Conservation (phyloP, 2,113 vertebrate genomes). For the Meleagris gallopavo region DNA sequence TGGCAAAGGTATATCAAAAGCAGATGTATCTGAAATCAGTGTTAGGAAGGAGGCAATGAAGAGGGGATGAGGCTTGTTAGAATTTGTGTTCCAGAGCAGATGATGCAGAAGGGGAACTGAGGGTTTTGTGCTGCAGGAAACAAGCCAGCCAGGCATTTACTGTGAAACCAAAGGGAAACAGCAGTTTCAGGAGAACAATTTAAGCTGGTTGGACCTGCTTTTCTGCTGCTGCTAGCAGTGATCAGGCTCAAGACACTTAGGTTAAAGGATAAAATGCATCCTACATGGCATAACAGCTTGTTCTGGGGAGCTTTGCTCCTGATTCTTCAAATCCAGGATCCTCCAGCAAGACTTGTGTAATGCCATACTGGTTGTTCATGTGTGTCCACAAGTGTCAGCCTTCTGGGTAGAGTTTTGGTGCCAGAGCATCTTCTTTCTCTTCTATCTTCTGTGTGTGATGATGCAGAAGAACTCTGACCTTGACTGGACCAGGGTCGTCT, state of each 20-base stretch:
- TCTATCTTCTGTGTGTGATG: neutral
- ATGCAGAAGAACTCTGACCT: neutral
- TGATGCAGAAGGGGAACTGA: neutral
- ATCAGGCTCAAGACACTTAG: neutral
- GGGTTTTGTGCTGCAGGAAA: neutral
- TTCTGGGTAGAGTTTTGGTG: accelerated
- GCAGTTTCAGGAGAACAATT: neutral
- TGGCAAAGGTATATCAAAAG: neutral
- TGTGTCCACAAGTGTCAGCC: neutral
- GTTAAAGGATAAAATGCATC: neutral
- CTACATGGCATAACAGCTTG: neutral
- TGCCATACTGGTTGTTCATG: accelerated
- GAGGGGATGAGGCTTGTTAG: neutral
- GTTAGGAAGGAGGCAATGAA: neutral
- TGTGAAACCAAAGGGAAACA: neutral
- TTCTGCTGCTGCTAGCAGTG: neutral
- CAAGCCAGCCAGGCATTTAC: neutral
- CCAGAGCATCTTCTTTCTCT: neutral
- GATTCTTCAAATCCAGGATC: accelerated
- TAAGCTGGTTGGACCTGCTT: neutral
- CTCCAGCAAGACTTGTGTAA: neutral
- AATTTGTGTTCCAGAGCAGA: accelerated
- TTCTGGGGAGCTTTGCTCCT: neutral
- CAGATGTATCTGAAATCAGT: neutral
- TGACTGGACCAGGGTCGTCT: neutral